phyloP scores from a whole-genome alignment of 2,888 invertebrate genomes.

The Hoplodrina ambigua region DNA sequence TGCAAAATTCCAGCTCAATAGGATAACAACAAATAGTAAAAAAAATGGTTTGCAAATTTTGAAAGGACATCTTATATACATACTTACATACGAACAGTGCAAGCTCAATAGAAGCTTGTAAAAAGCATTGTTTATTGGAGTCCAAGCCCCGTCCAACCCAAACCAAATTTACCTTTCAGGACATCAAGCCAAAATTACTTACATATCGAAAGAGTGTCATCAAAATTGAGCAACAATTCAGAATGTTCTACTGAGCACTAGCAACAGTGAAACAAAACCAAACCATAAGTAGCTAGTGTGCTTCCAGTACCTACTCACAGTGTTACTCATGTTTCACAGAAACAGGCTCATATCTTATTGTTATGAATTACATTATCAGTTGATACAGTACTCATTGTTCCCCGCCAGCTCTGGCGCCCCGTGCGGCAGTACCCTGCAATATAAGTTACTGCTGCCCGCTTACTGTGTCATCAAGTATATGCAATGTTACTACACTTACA shows the following conservation, averaged over 20 bases:
- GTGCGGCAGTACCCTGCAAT: background rate
- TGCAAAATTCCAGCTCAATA: too few relatives aligned
- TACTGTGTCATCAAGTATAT: background rate
- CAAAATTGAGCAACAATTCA: constrained; percentile 1
- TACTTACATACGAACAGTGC: too few relatives aligned
- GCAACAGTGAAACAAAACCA: background rate
- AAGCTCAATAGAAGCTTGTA: too few relatives aligned
- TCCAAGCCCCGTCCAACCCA: too few relatives aligned
- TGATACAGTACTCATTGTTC: constrained; percentile 29
- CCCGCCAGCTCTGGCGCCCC: background rate
- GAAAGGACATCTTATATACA: too few relatives aligned
- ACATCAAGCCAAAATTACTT: background rate
- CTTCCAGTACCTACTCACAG: background rate
- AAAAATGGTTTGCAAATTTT: too few relatives aligned
- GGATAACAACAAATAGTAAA: too few relatives aligned
- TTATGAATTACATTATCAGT: constrained; percentile 3
- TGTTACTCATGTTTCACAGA: constrained; percentile 16
- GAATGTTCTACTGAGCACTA: background rate
- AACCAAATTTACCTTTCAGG: background rate
- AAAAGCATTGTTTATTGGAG: background rate
- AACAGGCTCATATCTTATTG: background rate
- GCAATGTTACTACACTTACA: too few relatives aligned
- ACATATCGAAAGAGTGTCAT: too few relatives aligned
- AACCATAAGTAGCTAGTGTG: background rate
- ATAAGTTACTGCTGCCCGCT: background rate